Percentiles rank a stretch among this genome's conserved stretches.
Conservation (phyloP, 1,140 invertebrate genomes). For the Campoletis sonorensis region DNA sequence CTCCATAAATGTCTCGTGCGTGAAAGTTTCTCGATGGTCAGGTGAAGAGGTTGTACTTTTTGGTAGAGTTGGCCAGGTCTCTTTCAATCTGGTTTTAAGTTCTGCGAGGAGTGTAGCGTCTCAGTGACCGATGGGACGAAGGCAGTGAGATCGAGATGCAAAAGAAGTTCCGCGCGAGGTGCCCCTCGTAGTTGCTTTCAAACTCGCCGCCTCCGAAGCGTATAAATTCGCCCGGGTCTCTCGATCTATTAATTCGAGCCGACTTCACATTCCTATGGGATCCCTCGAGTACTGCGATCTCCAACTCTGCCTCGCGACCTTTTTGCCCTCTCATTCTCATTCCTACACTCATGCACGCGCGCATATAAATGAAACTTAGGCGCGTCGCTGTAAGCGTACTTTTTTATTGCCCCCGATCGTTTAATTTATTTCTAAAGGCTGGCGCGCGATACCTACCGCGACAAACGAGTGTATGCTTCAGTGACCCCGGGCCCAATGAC, state of each 20-base stretch:
- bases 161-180: constrained; percentile 68
- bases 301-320: constrained; percentile 61
- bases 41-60: not conserved
- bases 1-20: too few species aligned
- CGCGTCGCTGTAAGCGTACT: constrained; percentile 56
- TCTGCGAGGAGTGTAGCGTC: not conserved
- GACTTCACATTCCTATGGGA: constrained; percentile 68
- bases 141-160: constrained; percentile 68
- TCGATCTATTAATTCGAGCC: constrained; percentile 75
- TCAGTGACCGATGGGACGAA: constrained; percentile 26
- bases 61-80: not conserved
- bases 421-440: constrained; percentile 32
- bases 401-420: constrained; percentile 37
- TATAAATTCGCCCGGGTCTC: constrained; percentile 73
- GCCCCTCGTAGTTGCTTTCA: constrained; percentile 58
- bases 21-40: too few species aligned
- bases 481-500: too few species aligned
- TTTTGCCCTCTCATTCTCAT: constrained; percentile 64
- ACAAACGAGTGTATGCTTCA: too few species aligned
- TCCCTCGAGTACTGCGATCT: constrained; percentile 63
- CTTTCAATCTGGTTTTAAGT: not conserved
- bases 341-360: not conserved
- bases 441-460: not conserved
- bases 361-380: not conserved
- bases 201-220: constrained; percentile 72